Evolutionary conservation across 1,140 invertebrate genomes (phyloP).

Genomic region (Pectinophora gossypiella): DNA sequence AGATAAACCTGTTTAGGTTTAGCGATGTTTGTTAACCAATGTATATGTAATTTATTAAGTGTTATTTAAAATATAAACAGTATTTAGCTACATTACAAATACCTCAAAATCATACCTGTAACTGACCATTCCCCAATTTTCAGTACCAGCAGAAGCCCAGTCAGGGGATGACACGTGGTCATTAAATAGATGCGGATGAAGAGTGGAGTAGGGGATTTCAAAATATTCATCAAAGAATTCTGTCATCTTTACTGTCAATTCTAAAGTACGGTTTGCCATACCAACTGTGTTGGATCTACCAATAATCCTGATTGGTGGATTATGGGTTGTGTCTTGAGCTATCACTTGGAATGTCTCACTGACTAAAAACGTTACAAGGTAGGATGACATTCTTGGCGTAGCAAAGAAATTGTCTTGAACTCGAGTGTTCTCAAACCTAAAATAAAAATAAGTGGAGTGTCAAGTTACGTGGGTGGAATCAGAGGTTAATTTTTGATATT

Average conservation of each 20-base stretch:
- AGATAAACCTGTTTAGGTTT: no score
- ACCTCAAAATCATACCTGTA: slow-evolving; percentile 79
- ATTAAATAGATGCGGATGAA: slow-evolving; percentile 63
- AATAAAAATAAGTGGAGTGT: slow-evolving; percentile 19
- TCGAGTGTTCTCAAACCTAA: slow-evolving; percentile 24
- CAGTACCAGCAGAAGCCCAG: slow-evolving; percentile 81
- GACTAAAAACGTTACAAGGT: slow-evolving; percentile 85
- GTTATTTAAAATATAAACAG: no score
- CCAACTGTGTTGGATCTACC: slow-evolving; percentile 79
- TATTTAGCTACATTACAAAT: no score
- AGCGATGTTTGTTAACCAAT: no score
- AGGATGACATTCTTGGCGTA: slow-evolving; percentile 89
- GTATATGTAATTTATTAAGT: no score
- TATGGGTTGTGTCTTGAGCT: slow-evolving; percentile 40
- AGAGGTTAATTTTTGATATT: no score
- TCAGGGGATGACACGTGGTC: slow-evolving; percentile 84
- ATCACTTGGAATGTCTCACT: slow-evolving; percentile 57
- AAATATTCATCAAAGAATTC: slow-evolving; percentile 63
- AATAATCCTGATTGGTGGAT: slow-evolving; percentile 54
- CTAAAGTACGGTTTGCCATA: slow-evolving; percentile 74
- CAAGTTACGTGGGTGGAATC: no score
- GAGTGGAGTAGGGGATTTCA: slow-evolving; percentile 43
- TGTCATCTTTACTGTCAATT: slow-evolving; percentile 58
- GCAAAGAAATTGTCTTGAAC: slow-evolving; percentile 36
- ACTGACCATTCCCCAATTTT: slow-evolving; percentile 81